Evolutionary conservation across 1,140 invertebrate species (phyloP).

Genomic region (Bombyx mandarina): DNA sequence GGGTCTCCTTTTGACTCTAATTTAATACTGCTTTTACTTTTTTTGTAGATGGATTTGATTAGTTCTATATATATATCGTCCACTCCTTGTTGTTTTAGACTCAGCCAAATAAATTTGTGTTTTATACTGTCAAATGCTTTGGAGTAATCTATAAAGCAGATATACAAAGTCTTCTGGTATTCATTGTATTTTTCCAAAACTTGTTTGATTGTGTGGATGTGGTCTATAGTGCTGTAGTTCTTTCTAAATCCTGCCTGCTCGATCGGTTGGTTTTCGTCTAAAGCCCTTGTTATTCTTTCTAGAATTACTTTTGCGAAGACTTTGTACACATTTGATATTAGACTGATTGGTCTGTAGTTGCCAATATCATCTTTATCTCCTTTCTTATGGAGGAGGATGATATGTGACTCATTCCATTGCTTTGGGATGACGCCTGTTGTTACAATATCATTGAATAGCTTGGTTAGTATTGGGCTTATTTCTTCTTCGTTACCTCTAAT

Average conservation of each 20-base stretch:
- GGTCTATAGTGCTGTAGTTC: too few relatives aligned
- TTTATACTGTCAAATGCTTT: too few relatives aligned
- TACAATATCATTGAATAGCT: conserved; percentile 5
- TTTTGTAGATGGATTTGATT: too few relatives aligned
- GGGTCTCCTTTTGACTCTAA: too few relatives aligned
- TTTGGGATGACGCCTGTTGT: not conserved
- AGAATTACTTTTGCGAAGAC: conserved; percentile 6
- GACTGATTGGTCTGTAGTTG: conserved; percentile 8
- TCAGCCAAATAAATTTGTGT: too few relatives aligned
- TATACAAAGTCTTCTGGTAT: too few relatives aligned
- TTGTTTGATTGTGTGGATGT: not conserved
- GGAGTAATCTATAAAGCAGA: too few relatives aligned
- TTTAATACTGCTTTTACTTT: too few relatives aligned
- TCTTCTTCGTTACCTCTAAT: not conserved
- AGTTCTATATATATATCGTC: too few relatives aligned
- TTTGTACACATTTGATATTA: conserved; percentile 7
- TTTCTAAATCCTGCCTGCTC: conserved; percentile 8
- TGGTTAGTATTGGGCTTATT: conserved; percentile 6
- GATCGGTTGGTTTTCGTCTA: conserved; percentile 8
- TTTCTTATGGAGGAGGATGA: not conserved
- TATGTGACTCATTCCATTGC: conserved; percentile 3
- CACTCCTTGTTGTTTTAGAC: too few relatives aligned
- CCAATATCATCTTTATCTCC: not conserved
- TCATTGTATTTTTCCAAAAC: too few relatives aligned
- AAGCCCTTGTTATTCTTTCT: not conserved